These are phyloP conservation scores for Progne subis DNA, from an alignment of 2,113 vertebrate genomes.

Conservation along the genomic window DNA sequence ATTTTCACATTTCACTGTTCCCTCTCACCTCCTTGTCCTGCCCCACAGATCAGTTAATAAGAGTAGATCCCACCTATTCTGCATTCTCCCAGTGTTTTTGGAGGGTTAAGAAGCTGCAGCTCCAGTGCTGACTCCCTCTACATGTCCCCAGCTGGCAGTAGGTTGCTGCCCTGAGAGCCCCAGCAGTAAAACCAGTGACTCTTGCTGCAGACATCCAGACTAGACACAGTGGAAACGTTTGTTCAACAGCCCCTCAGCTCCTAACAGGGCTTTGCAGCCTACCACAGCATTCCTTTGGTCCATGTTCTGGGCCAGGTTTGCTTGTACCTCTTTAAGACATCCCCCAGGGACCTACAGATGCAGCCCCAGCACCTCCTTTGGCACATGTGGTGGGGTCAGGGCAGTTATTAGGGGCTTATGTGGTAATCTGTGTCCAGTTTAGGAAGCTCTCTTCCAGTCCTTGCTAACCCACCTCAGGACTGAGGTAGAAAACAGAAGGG, in stretches of 20 bases:
- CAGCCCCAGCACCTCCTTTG: not conserved
- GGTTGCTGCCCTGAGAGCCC: not conserved
- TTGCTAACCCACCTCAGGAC: not conserved
- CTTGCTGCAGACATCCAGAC: not conserved
- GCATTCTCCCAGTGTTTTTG: not conserved
- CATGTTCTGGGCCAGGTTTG: not conserved
- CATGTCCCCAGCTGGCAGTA: not conserved
- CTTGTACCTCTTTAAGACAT: not conserved
- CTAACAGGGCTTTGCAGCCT: not conserved
- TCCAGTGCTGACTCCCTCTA: not conserved
- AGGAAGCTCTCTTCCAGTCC: not conserved
- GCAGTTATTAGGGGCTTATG: not conserved
- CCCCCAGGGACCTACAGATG: fast-evolving
- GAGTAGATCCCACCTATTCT: not conserved
- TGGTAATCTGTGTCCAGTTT: not conserved
- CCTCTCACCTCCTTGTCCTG: not conserved
- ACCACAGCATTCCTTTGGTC: not conserved
- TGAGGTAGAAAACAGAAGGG: not conserved
- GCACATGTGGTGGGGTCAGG: fast-evolving
- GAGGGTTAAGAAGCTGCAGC: not conserved
- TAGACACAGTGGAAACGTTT: not conserved
- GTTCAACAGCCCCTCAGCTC: not conserved
- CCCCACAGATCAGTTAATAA: not conserved
- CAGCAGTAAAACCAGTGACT: not conserved
- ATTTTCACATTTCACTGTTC: not conserved